Conservation (phyloP, 2,113 vertebrate species). For the Coregonus clupeaformis region DNA sequence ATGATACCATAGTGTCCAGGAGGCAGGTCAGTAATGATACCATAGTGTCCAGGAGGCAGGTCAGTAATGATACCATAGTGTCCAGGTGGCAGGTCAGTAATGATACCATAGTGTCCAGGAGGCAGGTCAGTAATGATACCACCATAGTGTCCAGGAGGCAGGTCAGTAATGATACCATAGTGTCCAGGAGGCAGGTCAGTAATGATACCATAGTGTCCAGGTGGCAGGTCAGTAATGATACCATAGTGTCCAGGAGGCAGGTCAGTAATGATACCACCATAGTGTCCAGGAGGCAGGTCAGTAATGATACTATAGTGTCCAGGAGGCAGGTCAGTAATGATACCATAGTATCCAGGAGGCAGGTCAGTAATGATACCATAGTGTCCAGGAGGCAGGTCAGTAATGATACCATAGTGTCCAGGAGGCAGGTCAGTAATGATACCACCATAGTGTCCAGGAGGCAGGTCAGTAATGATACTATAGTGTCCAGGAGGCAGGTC, state of each 20-base stretch:
- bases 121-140: conserved; percentile 72
- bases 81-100: conserved; percentile 69
- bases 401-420: conserved; percentile 81
- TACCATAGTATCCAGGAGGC: conserved; percentile 75
- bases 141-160: conserved; percentile 71
- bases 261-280: conserved; percentile 73
- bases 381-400: conserved; percentile 65
- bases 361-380: conserved; percentile 72
- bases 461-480: conserved; percentile 71
- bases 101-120: conserved; percentile 77
- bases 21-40: conserved; percentile 73
- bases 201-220: conserved; percentile 81
- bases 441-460: conserved; percentile 76
- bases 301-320: conserved; percentile 80
- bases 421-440: conserved; percentile 66
- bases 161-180: conserved; percentile 73
- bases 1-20: conserved; percentile 79
- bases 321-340: conserved; percentile 67
- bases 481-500: conserved; percentile 54
- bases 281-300: conserved; percentile 66
- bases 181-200: conserved; percentile 64
- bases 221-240: conserved; percentile 70
- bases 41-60: conserved; percentile 69
- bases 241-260: conserved; percentile 73
- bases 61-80: conserved; percentile 76